Conservation (phyloP, 2,797 vertebrate genomes). For the Pseudochromis fuscus region DNA sequence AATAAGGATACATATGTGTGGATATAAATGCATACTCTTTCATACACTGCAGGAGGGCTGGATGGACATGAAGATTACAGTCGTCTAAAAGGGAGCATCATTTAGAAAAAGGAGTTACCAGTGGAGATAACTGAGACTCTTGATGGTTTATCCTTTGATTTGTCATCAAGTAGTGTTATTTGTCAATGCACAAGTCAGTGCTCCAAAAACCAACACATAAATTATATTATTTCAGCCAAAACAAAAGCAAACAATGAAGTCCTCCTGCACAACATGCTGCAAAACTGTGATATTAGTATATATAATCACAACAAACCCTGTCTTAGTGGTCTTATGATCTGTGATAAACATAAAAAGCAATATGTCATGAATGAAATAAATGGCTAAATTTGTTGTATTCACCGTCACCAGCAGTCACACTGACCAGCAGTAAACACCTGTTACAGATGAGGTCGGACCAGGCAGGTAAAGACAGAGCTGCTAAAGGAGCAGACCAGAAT, state of each 20-base stretch:
- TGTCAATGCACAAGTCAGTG: neutral
- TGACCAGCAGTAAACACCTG: slow-evolving; percentile 11
- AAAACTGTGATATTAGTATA: neutral
- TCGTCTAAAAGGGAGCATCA: too few relatives aligned
- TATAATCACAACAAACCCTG: too few relatives aligned
- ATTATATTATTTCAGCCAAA: neutral
- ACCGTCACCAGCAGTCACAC: too few relatives aligned
- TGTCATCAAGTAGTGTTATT: neutral
- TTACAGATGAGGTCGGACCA: slow-evolving; percentile 24
- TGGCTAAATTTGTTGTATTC: too few relatives aligned
- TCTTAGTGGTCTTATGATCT: neutral
- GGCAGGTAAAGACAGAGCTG: slow-evolving; percentile 48
- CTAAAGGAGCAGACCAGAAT: slow-evolving; percentile 53
- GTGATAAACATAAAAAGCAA: neutral
- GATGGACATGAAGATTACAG: too few relatives aligned
- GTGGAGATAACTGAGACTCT: neutral
- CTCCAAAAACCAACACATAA: neutral
- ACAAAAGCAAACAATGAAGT: neutral
- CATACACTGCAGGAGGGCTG: neutral
- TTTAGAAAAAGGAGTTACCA: too few relatives aligned
- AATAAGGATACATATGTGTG: too few relatives aligned
- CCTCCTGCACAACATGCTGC: neutral
- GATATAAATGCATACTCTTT: neutral
- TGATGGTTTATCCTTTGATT: neutral
- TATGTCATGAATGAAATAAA: too few relatives aligned